Evolutionary conservation across 2,113 vertebrate species (phyloP).

Genomic region (Osmerus mordax): DNA sequence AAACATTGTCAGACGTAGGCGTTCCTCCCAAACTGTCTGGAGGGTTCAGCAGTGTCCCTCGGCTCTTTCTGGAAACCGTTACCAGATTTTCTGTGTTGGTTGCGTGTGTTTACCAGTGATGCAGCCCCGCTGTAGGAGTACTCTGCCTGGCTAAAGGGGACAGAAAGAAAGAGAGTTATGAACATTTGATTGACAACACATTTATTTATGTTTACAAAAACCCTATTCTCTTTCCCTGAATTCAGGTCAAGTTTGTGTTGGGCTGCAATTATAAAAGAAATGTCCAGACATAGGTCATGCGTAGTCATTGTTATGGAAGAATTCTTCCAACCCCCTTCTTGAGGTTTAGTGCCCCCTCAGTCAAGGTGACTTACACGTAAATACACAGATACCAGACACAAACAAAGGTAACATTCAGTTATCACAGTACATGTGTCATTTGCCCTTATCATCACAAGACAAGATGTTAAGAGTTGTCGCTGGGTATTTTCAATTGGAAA

Average conservation of each 20-base stretch:
- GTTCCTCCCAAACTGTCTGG: constrained; percentile 68
- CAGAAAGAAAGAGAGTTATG: not conserved
- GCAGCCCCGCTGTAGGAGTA: constrained; percentile 76
- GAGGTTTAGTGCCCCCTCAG: constrained; percentile 10
- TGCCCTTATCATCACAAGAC: constrained; percentile 36
- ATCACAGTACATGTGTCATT: not conserved
- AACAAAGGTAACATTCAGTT: constrained; percentile 64
- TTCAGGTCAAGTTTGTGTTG: no score
- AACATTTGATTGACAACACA: not conserved
- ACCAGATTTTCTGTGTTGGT: constrained; percentile 66
- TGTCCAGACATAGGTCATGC: not conserved
- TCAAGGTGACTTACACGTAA: constrained; percentile 58
- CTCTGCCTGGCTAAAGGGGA: constrained; percentile 51
- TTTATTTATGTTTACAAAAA: not conserved
- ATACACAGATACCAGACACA: constrained; percentile 8
- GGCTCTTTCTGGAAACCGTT: constrained; percentile 48
- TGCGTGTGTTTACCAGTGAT: constrained; percentile 70
- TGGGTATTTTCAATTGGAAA: constrained; percentile 9
- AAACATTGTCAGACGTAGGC: constrained; percentile 67
- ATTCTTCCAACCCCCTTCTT: constrained; percentile 5
- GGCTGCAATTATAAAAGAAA: not conserved
- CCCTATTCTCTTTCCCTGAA: not conserved
- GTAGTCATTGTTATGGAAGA: not conserved
- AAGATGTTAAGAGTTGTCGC: constrained; percentile 48
- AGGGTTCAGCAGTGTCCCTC: constrained; percentile 19